Conservation (phyloP, 2,888 invertebrate genomes). For the Andricus curvator region DNA sequence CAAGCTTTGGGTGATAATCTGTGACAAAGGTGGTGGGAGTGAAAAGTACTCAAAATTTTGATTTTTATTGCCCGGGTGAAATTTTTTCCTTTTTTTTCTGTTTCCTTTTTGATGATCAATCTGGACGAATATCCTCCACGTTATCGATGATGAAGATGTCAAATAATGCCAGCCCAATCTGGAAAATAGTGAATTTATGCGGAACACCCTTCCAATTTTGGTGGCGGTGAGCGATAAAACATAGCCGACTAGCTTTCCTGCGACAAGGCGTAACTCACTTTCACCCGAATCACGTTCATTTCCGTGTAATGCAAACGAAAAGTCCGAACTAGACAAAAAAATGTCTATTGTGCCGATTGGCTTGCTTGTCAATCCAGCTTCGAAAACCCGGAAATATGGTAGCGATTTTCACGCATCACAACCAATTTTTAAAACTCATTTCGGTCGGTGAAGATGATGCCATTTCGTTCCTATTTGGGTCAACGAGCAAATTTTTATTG, state of each 20-base stretch:
- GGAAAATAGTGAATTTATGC: conserved; percentile 14
- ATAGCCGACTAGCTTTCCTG: conserved; percentile 3
- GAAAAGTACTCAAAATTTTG: no score
- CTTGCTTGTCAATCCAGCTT: conserved; percentile 53
- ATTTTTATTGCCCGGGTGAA: background rate
- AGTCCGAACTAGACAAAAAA: conserved; percentile 47
- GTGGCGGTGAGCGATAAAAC: conserved; percentile 18
- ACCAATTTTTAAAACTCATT: conserved; percentile 50
- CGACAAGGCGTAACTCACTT: conserved; percentile 40
- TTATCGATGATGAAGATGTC: background rate
- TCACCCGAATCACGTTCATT: conserved; percentile 44
- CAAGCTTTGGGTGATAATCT: no score
- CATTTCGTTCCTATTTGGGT: background rate
- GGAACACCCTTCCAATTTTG: conserved; percentile 33
- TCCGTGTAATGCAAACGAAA: conserved; percentile 38
- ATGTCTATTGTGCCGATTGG: conserved; percentile 50
- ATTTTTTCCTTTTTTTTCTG: background rate
- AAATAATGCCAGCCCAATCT: background rate
- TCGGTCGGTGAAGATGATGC: conserved; percentile 5
- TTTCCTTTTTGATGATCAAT: background rate
- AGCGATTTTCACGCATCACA: conserved; percentile 32
- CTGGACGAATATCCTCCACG: background rate
- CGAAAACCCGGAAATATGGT: conserved; percentile 50
- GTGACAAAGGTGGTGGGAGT: no score
- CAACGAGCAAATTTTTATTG: conserved; percentile 1